phyloP scores from a whole-genome alignment of 2,888 invertebrate genomes.

The Megaustenia siamemsis region DNA sequence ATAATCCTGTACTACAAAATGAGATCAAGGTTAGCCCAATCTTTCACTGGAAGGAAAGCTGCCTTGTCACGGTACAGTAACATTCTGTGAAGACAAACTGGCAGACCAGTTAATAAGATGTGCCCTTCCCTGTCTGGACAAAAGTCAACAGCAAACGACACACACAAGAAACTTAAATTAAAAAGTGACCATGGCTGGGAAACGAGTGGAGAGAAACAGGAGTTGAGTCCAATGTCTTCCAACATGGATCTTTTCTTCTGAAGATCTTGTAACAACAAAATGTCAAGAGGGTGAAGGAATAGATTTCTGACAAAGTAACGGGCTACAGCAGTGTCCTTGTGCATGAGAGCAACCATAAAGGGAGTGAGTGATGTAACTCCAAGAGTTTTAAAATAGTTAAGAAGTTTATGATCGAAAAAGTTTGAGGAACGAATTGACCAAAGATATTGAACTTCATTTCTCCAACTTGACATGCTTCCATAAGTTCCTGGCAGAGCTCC shows the following conservation, averaged over 20 bases:
- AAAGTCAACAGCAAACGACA: neutral
- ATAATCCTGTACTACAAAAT: too few relatives aligned
- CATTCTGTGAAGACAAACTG: neutral
- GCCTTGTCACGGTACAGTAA: neutral
- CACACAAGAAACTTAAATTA: constrained; percentile 6
- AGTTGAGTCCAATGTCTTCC: neutral
- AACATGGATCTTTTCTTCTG: neutral
- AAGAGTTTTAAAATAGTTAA: neutral
- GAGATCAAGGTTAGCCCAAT: neutral
- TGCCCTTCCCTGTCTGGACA: neutral
- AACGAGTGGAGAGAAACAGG: neutral
- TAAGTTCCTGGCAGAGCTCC: neutral
- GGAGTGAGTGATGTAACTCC: constrained; percentile 6
- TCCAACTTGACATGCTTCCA: neutral
- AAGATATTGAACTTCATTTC: constrained; percentile 6
- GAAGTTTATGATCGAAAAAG: neutral
- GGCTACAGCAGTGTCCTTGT: neutral
- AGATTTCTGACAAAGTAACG: neutral
- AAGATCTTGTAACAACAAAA: neutral
- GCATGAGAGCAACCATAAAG: constrained; percentile 24
- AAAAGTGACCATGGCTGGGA: constrained; percentile 18
- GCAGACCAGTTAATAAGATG: neutral
- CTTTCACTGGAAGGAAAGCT: neutral
- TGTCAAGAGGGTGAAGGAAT: constrained; percentile 21
- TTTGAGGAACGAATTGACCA: neutral